phyloP scores from a whole-genome alignment of 1,140 invertebrate genomes.

The Anthonomus grandis region DNA sequence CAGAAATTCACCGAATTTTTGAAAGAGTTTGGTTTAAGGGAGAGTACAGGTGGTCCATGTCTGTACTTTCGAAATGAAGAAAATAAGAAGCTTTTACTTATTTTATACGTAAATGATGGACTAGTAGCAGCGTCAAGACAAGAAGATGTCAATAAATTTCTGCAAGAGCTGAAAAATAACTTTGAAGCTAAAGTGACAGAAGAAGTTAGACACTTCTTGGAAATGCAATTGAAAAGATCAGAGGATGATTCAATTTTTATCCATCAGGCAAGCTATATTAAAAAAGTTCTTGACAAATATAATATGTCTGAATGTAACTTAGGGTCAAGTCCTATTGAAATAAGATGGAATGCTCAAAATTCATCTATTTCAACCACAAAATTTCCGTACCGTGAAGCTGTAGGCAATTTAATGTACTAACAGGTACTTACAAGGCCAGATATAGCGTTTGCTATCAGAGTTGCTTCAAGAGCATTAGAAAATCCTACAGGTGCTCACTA shows the following conservation, averaged over 20 bases:
- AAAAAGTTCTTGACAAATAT: background rate
- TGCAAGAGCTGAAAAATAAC: background rate
- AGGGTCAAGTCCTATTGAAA: conserved; percentile 42
- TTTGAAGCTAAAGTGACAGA: background rate
- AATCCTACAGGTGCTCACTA: conserved; percentile 38
- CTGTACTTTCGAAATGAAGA: conserved; percentile 39
- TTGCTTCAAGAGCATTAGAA: conserved; percentile 41
- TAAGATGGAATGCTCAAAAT: conserved; percentile 48
- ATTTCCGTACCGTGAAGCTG: conserved; percentile 38
- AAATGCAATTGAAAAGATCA: background rate
- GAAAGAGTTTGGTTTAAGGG: conserved; percentile 41
- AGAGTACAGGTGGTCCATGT: conserved; percentile 40
- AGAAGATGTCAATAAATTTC: conserved; percentile 8
- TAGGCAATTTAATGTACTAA: too few relatives aligned
- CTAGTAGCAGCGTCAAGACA: conserved; percentile 33
- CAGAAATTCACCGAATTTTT: conserved; percentile 36
- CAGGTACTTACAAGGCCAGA: conserved; percentile 47
- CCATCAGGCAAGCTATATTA: background rate
- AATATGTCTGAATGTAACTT: conserved; percentile 5
- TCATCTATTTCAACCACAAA: too few relatives aligned
- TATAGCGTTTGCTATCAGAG: too few relatives aligned
- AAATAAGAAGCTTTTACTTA: conserved; percentile 49
- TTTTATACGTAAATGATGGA: conserved; percentile 56
- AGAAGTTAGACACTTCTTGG: background rate
- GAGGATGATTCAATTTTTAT: conserved; percentile 6